Conservation (phyloP, 2,113 vertebrate species). For the Girardinichthys multiradiatus region DNA sequence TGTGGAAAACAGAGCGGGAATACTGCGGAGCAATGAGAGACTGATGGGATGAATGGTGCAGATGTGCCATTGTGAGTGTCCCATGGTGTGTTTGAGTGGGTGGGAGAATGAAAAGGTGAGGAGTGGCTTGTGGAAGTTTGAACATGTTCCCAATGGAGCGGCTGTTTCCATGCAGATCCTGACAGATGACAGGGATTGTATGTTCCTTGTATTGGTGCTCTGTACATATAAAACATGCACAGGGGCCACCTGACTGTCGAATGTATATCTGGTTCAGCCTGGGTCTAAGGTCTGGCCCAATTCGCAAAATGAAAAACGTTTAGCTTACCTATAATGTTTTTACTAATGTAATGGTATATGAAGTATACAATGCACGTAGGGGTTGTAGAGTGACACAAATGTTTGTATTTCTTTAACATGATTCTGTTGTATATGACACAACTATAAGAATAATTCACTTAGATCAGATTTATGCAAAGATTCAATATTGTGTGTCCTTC, state of each 20-base stretch:
- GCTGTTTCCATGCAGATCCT: conserved; percentile 15
- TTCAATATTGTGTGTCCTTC: too few species aligned
- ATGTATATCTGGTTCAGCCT: background rate
- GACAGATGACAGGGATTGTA: conserved; percentile 2
- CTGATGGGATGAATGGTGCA: conserved; percentile 52
- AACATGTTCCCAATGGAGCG: conserved; percentile 29
- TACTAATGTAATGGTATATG: background rate
- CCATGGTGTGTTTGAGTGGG: conserved; percentile 13
- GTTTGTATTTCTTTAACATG: too few species aligned
- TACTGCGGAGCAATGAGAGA: conserved; percentile 24
- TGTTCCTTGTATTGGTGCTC: conserved; percentile 10
- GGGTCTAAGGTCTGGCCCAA: background rate
- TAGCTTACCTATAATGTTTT: background rate
- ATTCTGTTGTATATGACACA: background rate
- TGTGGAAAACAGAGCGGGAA: background rate
- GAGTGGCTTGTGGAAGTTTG: conserved; percentile 45
- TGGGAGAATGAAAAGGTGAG: conserved; percentile 36
- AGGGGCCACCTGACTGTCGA: background rate
- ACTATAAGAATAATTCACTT: too few species aligned
- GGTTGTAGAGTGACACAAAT: too few species aligned
- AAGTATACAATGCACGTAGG: too few species aligned
- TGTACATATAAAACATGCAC: conserved; percentile 3
- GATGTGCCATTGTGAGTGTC: conserved; percentile 54
- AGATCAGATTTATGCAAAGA: too few species aligned
- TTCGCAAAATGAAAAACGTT: too few species aligned